These are phyloP conservation scores for Columba guinea DNA, from an alignment of 2,797 vertebrate genomes.

Conservation along the genomic window DNA sequence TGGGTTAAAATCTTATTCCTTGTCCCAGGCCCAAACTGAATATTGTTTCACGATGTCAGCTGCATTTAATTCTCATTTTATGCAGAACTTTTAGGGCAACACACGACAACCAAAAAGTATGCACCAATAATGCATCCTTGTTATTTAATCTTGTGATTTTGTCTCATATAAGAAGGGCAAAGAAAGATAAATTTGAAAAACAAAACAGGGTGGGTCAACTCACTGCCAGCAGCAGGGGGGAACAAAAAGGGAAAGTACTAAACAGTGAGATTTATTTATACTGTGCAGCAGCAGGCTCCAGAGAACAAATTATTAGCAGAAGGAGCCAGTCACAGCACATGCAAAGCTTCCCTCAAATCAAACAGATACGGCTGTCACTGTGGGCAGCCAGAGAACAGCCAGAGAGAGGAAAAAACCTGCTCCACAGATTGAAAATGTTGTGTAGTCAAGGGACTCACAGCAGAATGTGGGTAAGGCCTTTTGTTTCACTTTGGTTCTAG, in stretches of 20 bases:
- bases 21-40: background rate
- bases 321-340: slow-evolving; percentile 21
- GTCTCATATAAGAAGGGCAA: background rate
- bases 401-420: background rate
- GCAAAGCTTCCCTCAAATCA: slow-evolving; percentile 43
- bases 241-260: slow-evolving; percentile 37
- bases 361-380: background rate
- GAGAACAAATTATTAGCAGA: slow-evolving; percentile 58
- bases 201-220: background rate
- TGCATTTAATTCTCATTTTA: background rate
- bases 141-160: background rate
- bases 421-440: background rate
- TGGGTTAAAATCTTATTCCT: background rate
- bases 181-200: slow-evolving; percentile 23
- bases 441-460: background rate
- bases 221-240: background rate
- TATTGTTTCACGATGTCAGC: background rate
- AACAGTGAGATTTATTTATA: slow-evolving; percentile 49
- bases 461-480: background rate
- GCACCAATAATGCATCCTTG: background rate
- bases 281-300: background rate
- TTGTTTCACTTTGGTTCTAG: background rate
- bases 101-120: background rate
- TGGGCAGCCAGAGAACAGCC: background rate
- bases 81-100: background rate